Base-by-base conservation (phyloP, 2,888 invertebrate species). In the Lithosia quadra region DNA sequence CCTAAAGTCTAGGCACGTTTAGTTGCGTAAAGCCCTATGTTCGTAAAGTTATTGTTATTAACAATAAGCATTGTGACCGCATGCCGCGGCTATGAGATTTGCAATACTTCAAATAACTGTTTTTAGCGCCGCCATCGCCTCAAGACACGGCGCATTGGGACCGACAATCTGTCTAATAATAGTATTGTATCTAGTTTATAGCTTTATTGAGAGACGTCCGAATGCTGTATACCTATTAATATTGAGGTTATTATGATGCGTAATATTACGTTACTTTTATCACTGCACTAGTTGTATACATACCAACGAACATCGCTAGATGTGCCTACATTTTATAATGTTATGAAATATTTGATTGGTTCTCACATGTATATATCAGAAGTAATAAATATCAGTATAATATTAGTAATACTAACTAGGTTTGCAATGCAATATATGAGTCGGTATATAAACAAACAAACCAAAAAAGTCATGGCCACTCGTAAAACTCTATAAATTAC, bases 51-150 rank as follows among this genome's bases (percentile, higher is more conserved):
- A 83, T 79, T 82, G 82, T 83, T 81, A 76, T 73, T 74, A 84
- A 86, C 86, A 84, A 86, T 84, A 75, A 68, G 70, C 72, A 86
- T 84, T 86, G 84, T 86, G 79, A 76, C 78, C 63, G 74, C 70
- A 74, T 59, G 74, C 72, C 72, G 24, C 61, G 59, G 73, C 73
- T 69, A 75, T 76, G 80, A 76, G 78, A 78, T 81, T 84, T 76
- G 83, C 79, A 83, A 81, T 72, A 67, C 56, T 73, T 72, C 63
- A 70, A 79, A 82, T 77, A 75, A 80, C 84, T 72, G 79, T 77
- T 80, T 78, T 83, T 80, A 81, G 74, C 55, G 21, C 33, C 18
- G 21, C 24, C 22, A 43, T 33, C 65, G 65, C 65, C 76, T 75
- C 59, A 33, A 64, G 61, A n/a, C 58, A 67, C 57, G 43, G 28